A percentile compares a stretch with the other conserved stretches of the same genome.
phyloP scores from a whole-genome alignment of 2,888 invertebrate species.

The Chydorus sphaericus region DNA sequence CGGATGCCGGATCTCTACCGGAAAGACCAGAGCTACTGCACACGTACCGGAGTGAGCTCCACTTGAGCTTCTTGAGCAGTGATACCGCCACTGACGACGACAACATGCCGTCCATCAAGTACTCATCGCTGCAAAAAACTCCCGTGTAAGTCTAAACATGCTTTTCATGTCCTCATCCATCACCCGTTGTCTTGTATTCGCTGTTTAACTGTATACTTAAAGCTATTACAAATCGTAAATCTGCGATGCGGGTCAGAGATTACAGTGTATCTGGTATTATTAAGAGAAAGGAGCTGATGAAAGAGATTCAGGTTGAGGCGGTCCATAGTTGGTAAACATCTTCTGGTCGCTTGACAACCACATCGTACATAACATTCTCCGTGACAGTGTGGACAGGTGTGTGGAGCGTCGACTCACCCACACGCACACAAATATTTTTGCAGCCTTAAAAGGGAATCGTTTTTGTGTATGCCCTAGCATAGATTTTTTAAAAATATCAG shows the following conservation, averaged over 20 bases:
- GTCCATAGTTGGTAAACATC: too few relatives aligned
- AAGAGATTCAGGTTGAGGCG: too few relatives aligned
- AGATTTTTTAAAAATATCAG: neutral
- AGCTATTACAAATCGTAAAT: too few relatives aligned
- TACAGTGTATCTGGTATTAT: too few relatives aligned
- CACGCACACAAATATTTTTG: too few relatives aligned
- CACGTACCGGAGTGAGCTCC: slow-evolving; percentile 2
- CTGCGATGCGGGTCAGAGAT: too few relatives aligned
- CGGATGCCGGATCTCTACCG: slow-evolving; percentile 1
- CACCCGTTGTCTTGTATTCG: too few relatives aligned
- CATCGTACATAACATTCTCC: neutral
- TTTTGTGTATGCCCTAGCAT: too few relatives aligned
- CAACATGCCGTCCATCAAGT: neutral
- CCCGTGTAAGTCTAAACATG: neutral
- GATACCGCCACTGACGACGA: neutral
- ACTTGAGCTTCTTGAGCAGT: neutral
- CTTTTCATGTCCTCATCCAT: neutral
- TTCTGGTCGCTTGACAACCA: neutral
- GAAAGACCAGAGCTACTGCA: neutral
- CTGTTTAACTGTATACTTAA: too few relatives aligned
- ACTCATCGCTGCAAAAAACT: neutral
- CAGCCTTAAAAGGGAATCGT: too few relatives aligned
- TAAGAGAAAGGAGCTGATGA: too few relatives aligned
- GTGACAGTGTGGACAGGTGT: neutral
- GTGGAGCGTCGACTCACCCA: too few relatives aligned